These are phyloP conservation scores for Nomada fucata DNA, from an alignment of 2,888 invertebrate genomes.

Conservation along the genomic window DNA sequence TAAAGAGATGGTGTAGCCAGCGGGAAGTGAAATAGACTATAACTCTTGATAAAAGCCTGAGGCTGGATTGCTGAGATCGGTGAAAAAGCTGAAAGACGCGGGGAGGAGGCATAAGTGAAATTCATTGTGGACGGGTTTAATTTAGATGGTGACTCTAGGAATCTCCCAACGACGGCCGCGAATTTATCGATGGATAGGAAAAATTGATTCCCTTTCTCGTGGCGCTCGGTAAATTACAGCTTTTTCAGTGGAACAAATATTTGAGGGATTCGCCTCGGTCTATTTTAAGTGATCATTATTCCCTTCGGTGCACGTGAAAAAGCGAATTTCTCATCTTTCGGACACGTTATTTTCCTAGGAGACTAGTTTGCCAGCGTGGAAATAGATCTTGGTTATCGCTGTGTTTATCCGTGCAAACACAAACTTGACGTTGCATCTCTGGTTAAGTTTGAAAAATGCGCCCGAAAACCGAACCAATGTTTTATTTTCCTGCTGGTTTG, in stretches of 20 bases:
- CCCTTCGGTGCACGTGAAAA: conserved; percentile 1
- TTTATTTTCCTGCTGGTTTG: no score
- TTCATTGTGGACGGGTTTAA: conserved; percentile 41
- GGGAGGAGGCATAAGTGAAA: conserved; percentile 41
- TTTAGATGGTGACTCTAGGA: conserved; percentile 20
- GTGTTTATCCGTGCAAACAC: neutral
- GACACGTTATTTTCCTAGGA: neutral
- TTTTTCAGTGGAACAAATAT: conserved; percentile 40
- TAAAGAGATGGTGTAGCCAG: conserved; percentile 22
- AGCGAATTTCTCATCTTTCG: conserved; percentile 10
- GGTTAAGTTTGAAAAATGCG: neutral
- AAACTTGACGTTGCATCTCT: neutral
- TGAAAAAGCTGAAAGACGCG: conserved; percentile 44
- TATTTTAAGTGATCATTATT: conserved; percentile 27
- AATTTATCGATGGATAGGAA: conserved; percentile 35
- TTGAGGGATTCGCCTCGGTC: conserved; percentile 33
- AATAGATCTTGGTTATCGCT: conserved; percentile 8
- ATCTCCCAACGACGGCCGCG: conserved; percentile 27
- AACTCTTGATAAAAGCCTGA: conserved; percentile 34
- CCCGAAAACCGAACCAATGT: no score
- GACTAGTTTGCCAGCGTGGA: neutral
- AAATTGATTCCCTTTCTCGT: conserved; percentile 18
- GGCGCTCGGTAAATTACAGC: conserved; percentile 28
- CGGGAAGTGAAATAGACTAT: conserved; percentile 33
- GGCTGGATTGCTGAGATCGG: conserved; percentile 34